Evolutionary conservation across 2,888 invertebrate species (phyloP), one percentile per base, ranked within the genome.

Genomic region (Rapana venosa): DNA sequence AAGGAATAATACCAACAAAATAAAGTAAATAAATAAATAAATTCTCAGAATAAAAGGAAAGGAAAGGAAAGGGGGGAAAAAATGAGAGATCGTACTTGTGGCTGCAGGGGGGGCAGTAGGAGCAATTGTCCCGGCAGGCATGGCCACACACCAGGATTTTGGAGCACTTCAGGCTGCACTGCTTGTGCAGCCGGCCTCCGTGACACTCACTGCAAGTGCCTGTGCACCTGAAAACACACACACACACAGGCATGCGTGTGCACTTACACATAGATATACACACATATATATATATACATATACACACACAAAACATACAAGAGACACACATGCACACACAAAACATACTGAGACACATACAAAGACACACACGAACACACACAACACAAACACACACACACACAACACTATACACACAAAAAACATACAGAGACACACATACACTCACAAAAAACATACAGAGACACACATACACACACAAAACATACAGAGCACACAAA

Each of bases 101-200:
- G n/a, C 61, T 36, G 61, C 93, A 92, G 17, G 90, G 91, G 22
- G 88, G 87, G 70, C 91, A 92, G 61, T 90, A 84, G 36, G 83
- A 83, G 90, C 93, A 92, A 15, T 70, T 87, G 26, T 89, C 90
- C 56, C 47, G 66, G 79, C 91, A 91, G 26, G 70, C 47, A 83
- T 93, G 92, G 1, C 92, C 93, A 88, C 93, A 93, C 32, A 91
- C 91, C 20, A 92, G 87, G 58, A 89, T 88, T 30, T 81, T 85
- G 8, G 90, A 79, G 58, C 90, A 91, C 26, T 83, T 74, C 74
- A 90, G 35, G 0, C 11, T 30, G 88, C 93, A 93, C 1, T 58
- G 81, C 30, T 87, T 58, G 87, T 93, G 92, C 11, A 91, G 81
- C 15, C 91, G 84, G 66, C 91, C 89, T 79, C 90, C 88, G 32